Evolutionary conservation across 2,113 vertebrate genomes (phyloP), one percentile per base, ranked within the genome.

Genomic region (Meleagris gallopavo): DNA sequence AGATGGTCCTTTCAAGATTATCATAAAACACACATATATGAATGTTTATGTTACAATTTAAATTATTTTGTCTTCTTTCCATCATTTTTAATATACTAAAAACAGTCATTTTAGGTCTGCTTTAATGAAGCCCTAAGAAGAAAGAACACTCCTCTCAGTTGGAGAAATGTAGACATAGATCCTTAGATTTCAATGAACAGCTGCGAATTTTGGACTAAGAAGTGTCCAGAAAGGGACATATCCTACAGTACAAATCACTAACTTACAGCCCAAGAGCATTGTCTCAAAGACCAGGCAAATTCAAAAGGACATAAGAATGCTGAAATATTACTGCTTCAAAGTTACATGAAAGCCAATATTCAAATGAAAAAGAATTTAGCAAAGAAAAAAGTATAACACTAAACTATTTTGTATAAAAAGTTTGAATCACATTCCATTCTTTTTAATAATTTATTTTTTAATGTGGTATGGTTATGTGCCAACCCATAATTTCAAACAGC

Each of bases 141-240:
- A 81, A 83, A 24, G 48, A 90, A 78, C 0, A 0, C 36, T n/a
- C 25, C 9, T 76, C 4, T 0, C 1, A 64, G n/a, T 0, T 76
- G 58, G 24, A 89, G 24, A 79, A 82, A 79, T 58, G 6, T 8
- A 32, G 20, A 54, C 19, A 78, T 13, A 65, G 57, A 82, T 82
- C 62, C 80, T 65, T 46, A 50, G 65, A 74, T 25, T 75, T 73
- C 45, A 70, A n/a, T 7, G 83, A 83, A 77, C 29, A 29, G 46
- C 13, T 64, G 6, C 14, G 36, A 75, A 64, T 7, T 55, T 48
- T 36, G 24, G n/a, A 67, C 46, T 52, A 78, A 57, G 6, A 77
- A 24, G 17, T 82, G 52, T 52, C 13, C 30, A 78, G 20, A 90
- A 36, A 25, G 14, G 38, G 67, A 46, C 10, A 55, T 27, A 29